Conservation (phyloP, 92 coral and sea anemone genomes). For the Meandrina meandrites region DNA sequence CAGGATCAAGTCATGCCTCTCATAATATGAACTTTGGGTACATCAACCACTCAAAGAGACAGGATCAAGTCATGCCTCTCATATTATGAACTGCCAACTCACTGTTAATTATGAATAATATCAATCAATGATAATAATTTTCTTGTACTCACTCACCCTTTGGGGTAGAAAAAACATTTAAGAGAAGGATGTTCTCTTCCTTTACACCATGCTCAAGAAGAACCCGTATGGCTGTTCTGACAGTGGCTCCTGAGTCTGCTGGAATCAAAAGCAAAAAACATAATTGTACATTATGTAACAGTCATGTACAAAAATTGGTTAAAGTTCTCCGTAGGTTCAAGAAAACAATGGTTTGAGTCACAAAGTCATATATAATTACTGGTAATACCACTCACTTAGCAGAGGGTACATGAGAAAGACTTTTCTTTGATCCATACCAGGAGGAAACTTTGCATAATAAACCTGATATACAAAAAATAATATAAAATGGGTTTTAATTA, state of each 20-base stretch:
- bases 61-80: too few species aligned
- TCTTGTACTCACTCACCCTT: conserved; percentile 54
- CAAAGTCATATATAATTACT: background rate
- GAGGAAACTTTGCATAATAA: conserved; percentile 98
- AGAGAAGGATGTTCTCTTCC: conserved; percentile 82
- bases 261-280: background rate
- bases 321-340: too few species aligned
- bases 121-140: too few species aligned
- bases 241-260: conserved; percentile 95
- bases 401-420: conserved; percentile 97
- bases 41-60: too few species aligned
- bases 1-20: too few species aligned
- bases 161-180: conserved; percentile 91
- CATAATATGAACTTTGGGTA: too few species aligned
- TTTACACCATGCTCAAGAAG: conserved; percentile 93
- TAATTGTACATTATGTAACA: background rate
- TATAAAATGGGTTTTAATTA: too few species aligned
- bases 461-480: conserved; percentile 62
- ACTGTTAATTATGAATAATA: too few species aligned
- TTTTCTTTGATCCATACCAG: conserved; percentile 85
- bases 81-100: too few species aligned
- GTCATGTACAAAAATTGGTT: too few species aligned
- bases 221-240: conserved; percentile 85
- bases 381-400: conserved; percentile 67
- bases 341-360: background rate